A percentile compares a stretch with the other conserved stretches of the same genome.
These are phyloP conservation scores for Alloplasta piceator DNA, from an alignment of 2,888 invertebrate genomes.

Conservation along the genomic window DNA sequence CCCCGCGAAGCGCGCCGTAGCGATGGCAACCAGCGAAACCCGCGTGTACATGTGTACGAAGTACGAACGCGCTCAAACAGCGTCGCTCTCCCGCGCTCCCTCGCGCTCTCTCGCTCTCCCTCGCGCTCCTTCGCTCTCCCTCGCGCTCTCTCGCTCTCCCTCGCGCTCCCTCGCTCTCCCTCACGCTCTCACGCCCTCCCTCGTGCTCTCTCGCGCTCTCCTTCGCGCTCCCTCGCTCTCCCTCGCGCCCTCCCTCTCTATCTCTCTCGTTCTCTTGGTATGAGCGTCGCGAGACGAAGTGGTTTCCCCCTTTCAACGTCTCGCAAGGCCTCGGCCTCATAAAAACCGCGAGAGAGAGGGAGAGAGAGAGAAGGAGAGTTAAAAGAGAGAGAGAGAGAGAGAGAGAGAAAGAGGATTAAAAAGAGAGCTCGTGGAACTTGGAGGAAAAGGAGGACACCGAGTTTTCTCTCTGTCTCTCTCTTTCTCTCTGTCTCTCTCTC, in stretches of 20 bases:
- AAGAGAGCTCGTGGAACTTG: slow-evolving; percentile 39
- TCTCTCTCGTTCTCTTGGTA: slow-evolving; percentile 18
- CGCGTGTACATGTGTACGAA: slow-evolving; percentile 58
- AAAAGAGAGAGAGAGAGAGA: slow-evolving; percentile 21
- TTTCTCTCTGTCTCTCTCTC: slow-evolving; percentile 20
- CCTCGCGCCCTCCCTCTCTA: too few species aligned
- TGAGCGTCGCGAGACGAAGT: slow-evolving; percentile 58
- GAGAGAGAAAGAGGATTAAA: slow-evolving; percentile 42
- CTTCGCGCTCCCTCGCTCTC: too few species aligned
- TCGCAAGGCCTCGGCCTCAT: slow-evolving; percentile 41
- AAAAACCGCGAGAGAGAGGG: slow-evolving; percentile 33
- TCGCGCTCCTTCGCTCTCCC: slow-evolving; percentile 11
- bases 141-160: slow-evolving; percentile 25
- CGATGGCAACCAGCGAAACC: slow-evolving; percentile 80
- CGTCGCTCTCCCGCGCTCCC: slow-evolving; percentile 16
- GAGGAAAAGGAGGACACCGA: slow-evolving; percentile 47
- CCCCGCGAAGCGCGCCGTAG: slow-evolving; percentile 75
- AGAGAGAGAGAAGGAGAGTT: slow-evolving; percentile 5
- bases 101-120: slow-evolving; percentile 21
- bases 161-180: slow-evolving; percentile 15
- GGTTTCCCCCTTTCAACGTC: slow-evolving; percentile 42
- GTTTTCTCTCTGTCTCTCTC: slow-evolving; percentile 24
- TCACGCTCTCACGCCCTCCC: slow-evolving; percentile 19
- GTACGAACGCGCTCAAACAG: slow-evolving; percentile 29
- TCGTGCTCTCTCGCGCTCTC: slow-evolving; percentile 13